Conservation (phyloP, 1,140 invertebrate species). For the Conus betulinus region DNA sequence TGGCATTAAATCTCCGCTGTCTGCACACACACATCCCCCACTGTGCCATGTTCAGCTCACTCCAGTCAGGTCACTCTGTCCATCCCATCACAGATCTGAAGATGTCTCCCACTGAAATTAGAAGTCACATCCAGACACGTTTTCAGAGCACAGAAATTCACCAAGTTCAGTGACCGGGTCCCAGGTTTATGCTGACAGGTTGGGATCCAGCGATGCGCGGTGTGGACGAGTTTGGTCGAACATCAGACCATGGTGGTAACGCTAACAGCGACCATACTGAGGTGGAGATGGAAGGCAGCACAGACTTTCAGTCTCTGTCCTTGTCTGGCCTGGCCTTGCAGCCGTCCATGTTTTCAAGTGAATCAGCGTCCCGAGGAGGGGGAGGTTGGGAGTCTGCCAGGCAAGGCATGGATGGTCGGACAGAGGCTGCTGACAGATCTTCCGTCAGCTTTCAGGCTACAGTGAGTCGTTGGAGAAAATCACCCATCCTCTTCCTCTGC, state of each 20-base stretch:
- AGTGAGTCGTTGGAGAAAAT: slow-evolving; percentile 16
- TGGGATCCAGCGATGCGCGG: not conserved
- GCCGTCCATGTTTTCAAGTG: not conserved
- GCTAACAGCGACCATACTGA: not conserved
- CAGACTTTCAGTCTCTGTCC: not conserved
- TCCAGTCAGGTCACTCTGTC: not conserved
- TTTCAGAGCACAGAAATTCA: not conserved
- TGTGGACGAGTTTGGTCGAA: slow-evolving; percentile 15
- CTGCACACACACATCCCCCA: not conserved
- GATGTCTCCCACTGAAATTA: not conserved
- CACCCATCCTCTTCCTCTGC: not conserved
- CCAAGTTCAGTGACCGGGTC: not conserved
- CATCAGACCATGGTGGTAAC: not conserved
- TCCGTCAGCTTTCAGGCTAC: not conserved
- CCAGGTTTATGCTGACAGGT: not conserved
- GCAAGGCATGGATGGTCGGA: not conserved
- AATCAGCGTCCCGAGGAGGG: not conserved
- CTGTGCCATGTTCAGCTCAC: not conserved
- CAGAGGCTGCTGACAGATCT: not conserved
- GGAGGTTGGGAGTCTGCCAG: not conserved
- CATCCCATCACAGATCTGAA: not conserved
- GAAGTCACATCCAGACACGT: not conserved
- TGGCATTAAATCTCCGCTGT: not conserved
- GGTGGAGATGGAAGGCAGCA: not conserved
- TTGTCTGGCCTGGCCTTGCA: not conserved